Percentiles rank a stretch among this genome's conserved stretches.
Evolutionary conservation across 1,140 invertebrate genomes (phyloP).

Genomic region (Aphidius ervi): DNA sequence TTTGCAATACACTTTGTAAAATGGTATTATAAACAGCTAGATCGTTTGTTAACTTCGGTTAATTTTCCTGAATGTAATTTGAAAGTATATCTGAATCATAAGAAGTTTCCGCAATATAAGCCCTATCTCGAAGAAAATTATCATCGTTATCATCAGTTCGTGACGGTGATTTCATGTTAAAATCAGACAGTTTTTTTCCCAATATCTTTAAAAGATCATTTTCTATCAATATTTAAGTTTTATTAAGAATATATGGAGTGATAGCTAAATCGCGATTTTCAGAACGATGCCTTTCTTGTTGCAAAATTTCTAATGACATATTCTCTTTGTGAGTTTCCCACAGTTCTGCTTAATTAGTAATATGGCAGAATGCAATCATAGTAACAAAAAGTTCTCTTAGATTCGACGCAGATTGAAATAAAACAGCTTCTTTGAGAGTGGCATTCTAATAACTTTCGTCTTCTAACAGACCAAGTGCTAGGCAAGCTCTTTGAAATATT

Average conservation of each 20-base stretch:
- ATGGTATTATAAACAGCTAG: conserved; percentile 27
- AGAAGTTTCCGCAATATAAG: not conserved
- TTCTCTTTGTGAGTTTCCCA: conserved; percentile 29
- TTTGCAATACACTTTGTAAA: conserved; percentile 11
- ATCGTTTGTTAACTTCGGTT: conserved; percentile 22
- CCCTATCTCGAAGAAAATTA: conserved; percentile 14
- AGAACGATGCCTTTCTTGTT: conserved; percentile 5
- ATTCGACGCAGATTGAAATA: conserved; percentile 28
- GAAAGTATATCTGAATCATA: conserved; percentile 16
- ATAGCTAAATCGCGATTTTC: not conserved
- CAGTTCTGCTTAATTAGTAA: not conserved
- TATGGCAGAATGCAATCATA: conserved; percentile 19
- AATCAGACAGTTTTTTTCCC: conserved; percentile 27
- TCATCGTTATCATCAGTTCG: conserved; percentile 21
- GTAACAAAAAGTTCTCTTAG: conserved; percentile 33
- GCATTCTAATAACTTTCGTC: conserved; percentile 42
- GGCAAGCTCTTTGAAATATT: too few species aligned
- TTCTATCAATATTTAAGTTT: conserved; percentile 29
- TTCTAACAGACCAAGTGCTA: too few species aligned
- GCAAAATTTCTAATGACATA: conserved; percentile 27
- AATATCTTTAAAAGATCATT: conserved; percentile 28
- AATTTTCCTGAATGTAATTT: conserved; percentile 22
- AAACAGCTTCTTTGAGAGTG: conserved; percentile 38
- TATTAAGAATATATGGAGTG: conserved; percentile 15
- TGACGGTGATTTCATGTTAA: conserved; percentile 28